These are phyloP conservation scores for Virgularia gustaviana DNA, from an alignment of 92 coral and sea anemone genomes.

Conservation along the genomic window DNA sequence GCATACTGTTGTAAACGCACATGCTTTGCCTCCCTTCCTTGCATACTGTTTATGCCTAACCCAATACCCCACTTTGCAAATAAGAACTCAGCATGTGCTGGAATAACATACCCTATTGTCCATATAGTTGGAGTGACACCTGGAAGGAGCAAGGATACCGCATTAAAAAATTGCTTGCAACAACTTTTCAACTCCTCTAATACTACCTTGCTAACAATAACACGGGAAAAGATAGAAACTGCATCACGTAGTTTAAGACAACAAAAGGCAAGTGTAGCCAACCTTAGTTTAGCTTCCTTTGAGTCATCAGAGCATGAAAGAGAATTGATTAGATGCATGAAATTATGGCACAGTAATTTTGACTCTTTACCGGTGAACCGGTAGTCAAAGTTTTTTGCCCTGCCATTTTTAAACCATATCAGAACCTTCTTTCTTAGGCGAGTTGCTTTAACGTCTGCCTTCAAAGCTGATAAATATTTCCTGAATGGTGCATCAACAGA, in stretches of 20 bases:
- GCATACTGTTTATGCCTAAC: constrained; percentile 57
- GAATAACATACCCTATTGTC: constrained; percentile 61
- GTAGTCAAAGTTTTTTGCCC: constrained; percentile 26
- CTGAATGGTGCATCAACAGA: neutral
- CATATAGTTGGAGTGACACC: constrained; percentile 53
- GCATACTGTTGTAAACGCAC: constrained; percentile 51
- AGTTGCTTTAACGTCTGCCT: constrained; percentile 8
- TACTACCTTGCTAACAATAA: constrained; percentile 21
- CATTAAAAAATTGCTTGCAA: constrained; percentile 49
- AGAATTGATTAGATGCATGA: constrained; percentile 41
- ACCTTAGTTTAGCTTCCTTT: constrained; percentile 21
- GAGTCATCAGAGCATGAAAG: constrained; percentile 31
- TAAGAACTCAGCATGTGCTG: constrained; percentile 48
- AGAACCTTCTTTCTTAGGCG: constrained; percentile 21
- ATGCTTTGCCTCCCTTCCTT: constrained; percentile 64
- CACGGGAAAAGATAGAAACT: constrained; percentile 34
- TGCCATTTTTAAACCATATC: constrained; percentile 44
- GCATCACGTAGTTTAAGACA: constrained; percentile 57
- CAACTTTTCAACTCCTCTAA: constrained; percentile 41
- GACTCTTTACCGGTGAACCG: constrained; percentile 20
- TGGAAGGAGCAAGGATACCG: constrained; percentile 44
- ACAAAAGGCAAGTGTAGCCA: constrained; percentile 40
- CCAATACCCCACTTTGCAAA: constrained; percentile 49
- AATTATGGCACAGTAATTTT: constrained; percentile 47
- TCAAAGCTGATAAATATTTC: too few species aligned